A percentile compares a stretch with the other conserved stretches of the same genome.
These are phyloP conservation scores for Archivesica marissinica DNA, from an alignment of 1,140 invertebrate genomes.

Conservation along the genomic window DNA sequence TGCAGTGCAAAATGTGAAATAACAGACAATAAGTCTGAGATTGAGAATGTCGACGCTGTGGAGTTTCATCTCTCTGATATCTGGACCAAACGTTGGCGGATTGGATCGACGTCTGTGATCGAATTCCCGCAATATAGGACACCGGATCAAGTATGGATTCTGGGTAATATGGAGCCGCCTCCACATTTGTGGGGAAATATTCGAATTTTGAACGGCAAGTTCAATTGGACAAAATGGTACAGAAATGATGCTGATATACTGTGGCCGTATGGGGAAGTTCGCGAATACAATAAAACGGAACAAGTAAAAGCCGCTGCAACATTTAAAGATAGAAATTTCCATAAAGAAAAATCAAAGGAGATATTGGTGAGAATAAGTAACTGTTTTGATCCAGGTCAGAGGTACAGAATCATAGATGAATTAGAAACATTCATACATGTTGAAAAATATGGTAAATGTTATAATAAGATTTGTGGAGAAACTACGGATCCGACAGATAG, in stretches of 20 bases:
- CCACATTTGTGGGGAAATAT: conserved; percentile 67
- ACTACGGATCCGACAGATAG: conserved; percentile 63
- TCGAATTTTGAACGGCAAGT: conserved; percentile 57
- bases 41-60: conserved; percentile 72
- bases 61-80: conserved; percentile 72
- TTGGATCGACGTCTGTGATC: conserved; percentile 46
- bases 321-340: conserved; percentile 50
- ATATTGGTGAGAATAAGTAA: conserved; percentile 88
- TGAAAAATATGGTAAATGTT: conserved; percentile 87
- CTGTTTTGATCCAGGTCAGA: conserved; percentile 85
- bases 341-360: conserved; percentile 66
- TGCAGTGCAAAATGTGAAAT: conserved; percentile 56
- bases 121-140: conserved; percentile 63
- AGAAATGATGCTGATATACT: conserved; percentile 71
- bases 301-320: not conserved
- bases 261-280: conserved; percentile 69
- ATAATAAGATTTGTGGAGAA: conserved; percentile 68
- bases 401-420: conserved; percentile 86
- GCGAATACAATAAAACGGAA: conserved; percentile 35
- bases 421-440: conserved; percentile 86
- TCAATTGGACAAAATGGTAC: conserved; percentile 78
- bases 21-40: conserved; percentile 70
- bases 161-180: conserved; percentile 73
- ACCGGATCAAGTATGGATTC: conserved; percentile 72
- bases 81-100: conserved; percentile 54